Evolutionary conservation across 64 coral and sea anemone genomes (phyloP), one percentile per base, ranked within the genome.

Genomic region (Stichodactyla helianthus): DNA sequence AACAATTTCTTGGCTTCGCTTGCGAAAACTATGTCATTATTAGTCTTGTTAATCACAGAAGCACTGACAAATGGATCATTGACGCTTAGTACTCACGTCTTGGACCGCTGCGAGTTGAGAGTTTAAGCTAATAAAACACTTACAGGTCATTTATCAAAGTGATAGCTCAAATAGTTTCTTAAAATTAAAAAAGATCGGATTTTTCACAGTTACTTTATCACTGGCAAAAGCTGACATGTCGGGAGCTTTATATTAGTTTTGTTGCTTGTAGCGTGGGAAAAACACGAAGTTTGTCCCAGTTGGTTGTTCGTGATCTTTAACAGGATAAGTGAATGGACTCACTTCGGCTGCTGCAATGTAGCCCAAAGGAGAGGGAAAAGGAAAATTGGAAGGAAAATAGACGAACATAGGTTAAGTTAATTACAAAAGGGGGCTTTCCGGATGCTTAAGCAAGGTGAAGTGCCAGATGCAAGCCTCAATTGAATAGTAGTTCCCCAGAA

Each of bases 171-270:
- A 2, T 44, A 59, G 62, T n/a, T 65, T n/a, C 23, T n/a, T 31
- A 23, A 74, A 74, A 27, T 23, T 31, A n/a, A 74, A 27, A 58
- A 28, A 74, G 68, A n/a, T 74, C 12, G 11, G 23, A 11, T 74
- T 28, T n/a, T 74, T 74, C 68, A 31, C 68, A 74, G 68, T 74
- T 74, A 31, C 22, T 74, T 74, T 23, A 74, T 74, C 68, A 74
- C 23, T 26, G 7, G 25, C 10, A 74, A 27, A 74, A 28, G 35
- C 7, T 74, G 68, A 74, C 68, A 74, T 74, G 68, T 26, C 68
- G 68, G 68, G 25, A 13, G 12, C 27, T 23, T 74, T 27, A 74
- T 27, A 74, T 74, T 74, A 10, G 4, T 20, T 22, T 22, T 5
- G 18, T 17, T 20, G 8, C 7, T 9, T 8, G 1, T 27, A 23